Evolutionary conservation across 2,113 vertebrate species (phyloP).

Genomic region (Aythya baeri): DNA sequence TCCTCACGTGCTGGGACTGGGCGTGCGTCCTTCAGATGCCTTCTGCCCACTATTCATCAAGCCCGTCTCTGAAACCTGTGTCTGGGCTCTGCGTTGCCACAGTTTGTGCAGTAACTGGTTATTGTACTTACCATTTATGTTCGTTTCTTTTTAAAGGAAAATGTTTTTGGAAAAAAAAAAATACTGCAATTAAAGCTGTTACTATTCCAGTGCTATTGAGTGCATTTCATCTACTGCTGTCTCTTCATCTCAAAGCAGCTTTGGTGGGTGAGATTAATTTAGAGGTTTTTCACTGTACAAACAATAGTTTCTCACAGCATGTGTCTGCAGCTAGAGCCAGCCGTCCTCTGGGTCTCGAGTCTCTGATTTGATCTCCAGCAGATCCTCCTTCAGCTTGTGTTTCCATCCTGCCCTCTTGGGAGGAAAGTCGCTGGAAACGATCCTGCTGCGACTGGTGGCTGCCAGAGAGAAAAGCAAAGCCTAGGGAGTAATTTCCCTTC

Average conservation of each 20-base stretch:
- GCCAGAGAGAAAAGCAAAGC: neutral
- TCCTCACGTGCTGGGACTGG: neutral
- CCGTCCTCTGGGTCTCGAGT: accelerated
- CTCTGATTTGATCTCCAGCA: neutral
- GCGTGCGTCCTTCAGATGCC: neutral
- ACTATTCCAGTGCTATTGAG: neutral
- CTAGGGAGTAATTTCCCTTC: neutral
- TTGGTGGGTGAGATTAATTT: neutral
- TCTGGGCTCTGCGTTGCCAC: neutral
- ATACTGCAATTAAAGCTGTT: conserved; percentile 2
- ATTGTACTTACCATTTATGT: neutral
- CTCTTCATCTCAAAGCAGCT: neutral
- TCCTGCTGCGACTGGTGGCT: neutral
- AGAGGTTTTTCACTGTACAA: neutral
- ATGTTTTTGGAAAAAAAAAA: neutral
- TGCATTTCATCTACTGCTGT: neutral
- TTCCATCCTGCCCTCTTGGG: neutral
- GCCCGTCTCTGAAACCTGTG: neutral
- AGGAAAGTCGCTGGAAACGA: accelerated
- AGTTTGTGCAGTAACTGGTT: neutral
- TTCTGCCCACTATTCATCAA: neutral
- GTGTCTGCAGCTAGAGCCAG: neutral
- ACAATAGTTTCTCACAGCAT: accelerated
- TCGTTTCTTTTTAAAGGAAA: neutral
- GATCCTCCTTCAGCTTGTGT: neutral